These are phyloP conservation scores for Channa striata DNA, from an alignment of 2,797 vertebrate genomes.

Conservation along the genomic window DNA sequence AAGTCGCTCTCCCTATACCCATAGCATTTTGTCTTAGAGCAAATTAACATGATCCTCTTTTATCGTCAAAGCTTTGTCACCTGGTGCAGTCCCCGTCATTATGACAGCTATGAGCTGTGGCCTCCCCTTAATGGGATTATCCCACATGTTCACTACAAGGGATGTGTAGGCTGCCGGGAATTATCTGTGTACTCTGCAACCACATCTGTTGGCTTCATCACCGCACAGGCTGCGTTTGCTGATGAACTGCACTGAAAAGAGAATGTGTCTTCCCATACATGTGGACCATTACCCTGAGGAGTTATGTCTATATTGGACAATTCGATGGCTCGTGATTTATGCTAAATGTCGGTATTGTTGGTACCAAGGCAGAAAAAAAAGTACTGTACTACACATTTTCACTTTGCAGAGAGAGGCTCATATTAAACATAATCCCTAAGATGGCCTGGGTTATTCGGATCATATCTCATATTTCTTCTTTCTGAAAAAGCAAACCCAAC, in stretches of 20 bases:
- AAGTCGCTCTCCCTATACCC: constrained; percentile 17
- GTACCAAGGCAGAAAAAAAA: background rate
- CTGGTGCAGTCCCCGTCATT: constrained; percentile 49
- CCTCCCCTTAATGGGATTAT: constrained; percentile 69
- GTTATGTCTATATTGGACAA: background rate
- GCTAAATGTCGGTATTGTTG: too few species aligned
- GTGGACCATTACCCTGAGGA: background rate
- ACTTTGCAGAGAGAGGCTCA: too few species aligned
- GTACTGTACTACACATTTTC: too few species aligned
- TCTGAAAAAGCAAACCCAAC: too few species aligned
- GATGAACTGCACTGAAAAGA: background rate
- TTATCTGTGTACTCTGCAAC: constrained; percentile 38
- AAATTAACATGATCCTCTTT: constrained; percentile 66
- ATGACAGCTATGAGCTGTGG: constrained; percentile 60
- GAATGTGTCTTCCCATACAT: constrained; percentile 4
- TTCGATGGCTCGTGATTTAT: background rate
- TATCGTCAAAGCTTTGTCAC: constrained; percentile 68
- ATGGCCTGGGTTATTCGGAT: too few species aligned
- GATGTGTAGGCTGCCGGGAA: constrained; percentile 48
- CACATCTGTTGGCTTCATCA: constrained; percentile 51
- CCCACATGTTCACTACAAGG: constrained; percentile 62
- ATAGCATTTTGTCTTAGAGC: constrained; percentile 47
- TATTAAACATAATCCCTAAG: too few species aligned
- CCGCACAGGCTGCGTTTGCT: constrained; percentile 18
- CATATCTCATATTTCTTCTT: too few species aligned